A percentile compares a stretch with the other conserved stretches of the same genome.
Conservation (phyloP, 2,113 vertebrate genomes). For the Notothenia coriiceps region DNA sequence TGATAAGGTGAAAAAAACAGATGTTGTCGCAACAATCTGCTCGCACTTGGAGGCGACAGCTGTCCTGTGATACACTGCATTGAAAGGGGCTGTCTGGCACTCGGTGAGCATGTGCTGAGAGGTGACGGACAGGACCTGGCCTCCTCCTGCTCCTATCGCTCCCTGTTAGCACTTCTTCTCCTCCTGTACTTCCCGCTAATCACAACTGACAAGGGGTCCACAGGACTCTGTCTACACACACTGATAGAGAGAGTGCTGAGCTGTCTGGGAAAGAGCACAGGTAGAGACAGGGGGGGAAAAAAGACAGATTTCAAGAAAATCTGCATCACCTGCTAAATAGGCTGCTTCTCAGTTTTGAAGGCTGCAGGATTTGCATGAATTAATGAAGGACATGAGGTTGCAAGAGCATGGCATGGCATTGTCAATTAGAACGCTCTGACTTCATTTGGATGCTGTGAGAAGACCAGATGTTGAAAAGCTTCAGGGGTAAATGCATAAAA, state of each 20-base stretch:
- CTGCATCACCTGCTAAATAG: neutral
- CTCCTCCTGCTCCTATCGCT: constrained; percentile 71
- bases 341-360: constrained; percentile 13
- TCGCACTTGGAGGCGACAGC: constrained; percentile 30
- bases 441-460: constrained; percentile 44
- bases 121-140: constrained; percentile 71
- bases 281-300: constrained; percentile 5
- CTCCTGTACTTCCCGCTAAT: constrained; percentile 62
- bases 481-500: constrained; percentile 8
- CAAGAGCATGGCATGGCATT: constrained; percentile 9
- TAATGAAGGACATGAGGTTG: neutral
- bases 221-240: constrained; percentile 37
- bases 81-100: constrained; percentile 45
- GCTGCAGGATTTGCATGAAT: constrained; percentile 18
- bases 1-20: constrained; percentile 28
- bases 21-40: constrained; percentile 41
- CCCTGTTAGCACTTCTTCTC: constrained; percentile 64
- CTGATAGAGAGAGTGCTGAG: constrained; percentile 43
- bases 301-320: neutral
- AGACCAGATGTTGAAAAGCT: constrained; percentile 51
- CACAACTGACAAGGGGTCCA: constrained; percentile 65
- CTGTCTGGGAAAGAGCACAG: constrained; percentile 35
- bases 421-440: constrained; percentile 4
- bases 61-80: constrained; percentile 44
- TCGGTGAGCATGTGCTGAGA: constrained; percentile 52